Percentiles rank a stretch among this genome's conserved stretches.
Evolutionary conservation across 2,113 vertebrate species (phyloP).

Genomic region (Spilogale gracilis): DNA sequence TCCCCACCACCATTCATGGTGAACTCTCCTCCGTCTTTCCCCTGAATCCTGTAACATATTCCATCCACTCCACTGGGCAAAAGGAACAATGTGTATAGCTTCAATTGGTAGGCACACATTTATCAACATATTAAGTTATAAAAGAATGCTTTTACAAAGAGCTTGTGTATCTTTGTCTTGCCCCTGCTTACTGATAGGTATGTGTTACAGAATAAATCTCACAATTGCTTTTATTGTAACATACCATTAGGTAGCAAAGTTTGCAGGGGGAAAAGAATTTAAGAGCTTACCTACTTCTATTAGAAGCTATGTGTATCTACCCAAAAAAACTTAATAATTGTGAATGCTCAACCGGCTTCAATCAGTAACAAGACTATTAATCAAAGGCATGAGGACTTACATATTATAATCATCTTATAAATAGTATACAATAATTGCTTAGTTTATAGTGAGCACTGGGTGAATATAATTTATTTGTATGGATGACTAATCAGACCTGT

Average conservation of each 20-base stretch:
- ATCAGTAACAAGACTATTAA: neutral
- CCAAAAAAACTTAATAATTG: neutral
- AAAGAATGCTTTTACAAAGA: neutral
- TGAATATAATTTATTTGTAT: neutral
- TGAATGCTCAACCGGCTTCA: neutral
- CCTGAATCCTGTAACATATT: neutral
- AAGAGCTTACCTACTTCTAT: neutral
- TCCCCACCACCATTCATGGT: neutral
- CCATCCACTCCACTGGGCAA: neutral
- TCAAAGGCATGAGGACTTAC: neutral
- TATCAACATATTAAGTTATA: neutral
- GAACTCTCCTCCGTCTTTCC: neutral
- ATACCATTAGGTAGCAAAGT: neutral
- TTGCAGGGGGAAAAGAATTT: neutral
- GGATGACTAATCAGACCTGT: neutral
- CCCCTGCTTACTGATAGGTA: neutral
- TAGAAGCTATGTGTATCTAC: neutral
- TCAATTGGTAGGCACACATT: neutral
- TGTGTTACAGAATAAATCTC: neutral
- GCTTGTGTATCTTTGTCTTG: neutral
- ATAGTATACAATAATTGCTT: neutral
- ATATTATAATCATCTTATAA: conserved; percentile 5
- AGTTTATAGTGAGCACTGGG: neutral
- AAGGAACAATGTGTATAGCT: neutral
- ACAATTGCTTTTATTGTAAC: neutral